Conservation (phyloP, 2,113 vertebrate species). For the Menidia beryllina region DNA sequence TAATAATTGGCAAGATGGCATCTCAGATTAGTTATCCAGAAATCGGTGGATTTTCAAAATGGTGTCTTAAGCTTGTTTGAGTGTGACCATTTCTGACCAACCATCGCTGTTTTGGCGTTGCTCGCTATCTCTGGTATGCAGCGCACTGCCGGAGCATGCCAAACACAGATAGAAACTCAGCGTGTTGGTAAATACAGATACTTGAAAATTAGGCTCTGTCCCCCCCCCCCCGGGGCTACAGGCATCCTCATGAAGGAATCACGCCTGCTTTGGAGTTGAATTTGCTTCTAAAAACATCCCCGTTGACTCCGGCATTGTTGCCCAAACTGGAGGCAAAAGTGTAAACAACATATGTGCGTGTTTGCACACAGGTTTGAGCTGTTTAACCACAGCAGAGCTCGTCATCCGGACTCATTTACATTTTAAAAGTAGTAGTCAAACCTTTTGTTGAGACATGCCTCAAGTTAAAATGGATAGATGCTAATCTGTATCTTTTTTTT, state of each 20-base stretch:
- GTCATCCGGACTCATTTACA: background rate
- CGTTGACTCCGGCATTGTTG: background rate
- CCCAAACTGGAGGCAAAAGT: background rate
- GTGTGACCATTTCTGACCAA: conserved; percentile 79
- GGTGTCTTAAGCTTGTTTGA: conserved; percentile 80
- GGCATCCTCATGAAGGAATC: background rate
- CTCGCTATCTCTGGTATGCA: conserved; percentile 66
- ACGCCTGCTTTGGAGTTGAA: conserved; percentile 8
- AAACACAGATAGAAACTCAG: conserved; percentile 24
- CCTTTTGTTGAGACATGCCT: too few relatives aligned
- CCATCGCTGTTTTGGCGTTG: conserved; percentile 68
- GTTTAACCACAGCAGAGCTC: background rate
- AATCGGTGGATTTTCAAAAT: conserved; percentile 79
- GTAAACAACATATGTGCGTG: background rate
- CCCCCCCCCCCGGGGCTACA: conserved; percentile 7
- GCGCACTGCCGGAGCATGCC: conserved; percentile 49
- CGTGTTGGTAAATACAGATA: conserved; percentile 37
- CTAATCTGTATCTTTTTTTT: too few relatives aligned
- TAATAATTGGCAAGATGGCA: conserved; percentile 76
- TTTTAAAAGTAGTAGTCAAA: too few relatives aligned
- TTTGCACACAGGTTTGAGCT: background rate
- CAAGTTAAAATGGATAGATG: too few relatives aligned
- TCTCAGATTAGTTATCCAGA: conserved; percentile 71
- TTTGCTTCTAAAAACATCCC: background rate
- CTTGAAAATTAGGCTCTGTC: background rate